Percentiles rank a stretch among this genome's conserved stretches.
Conservation (phyloP, 2,113 vertebrate genomes). For the Corvus hawaiiensis region DNA sequence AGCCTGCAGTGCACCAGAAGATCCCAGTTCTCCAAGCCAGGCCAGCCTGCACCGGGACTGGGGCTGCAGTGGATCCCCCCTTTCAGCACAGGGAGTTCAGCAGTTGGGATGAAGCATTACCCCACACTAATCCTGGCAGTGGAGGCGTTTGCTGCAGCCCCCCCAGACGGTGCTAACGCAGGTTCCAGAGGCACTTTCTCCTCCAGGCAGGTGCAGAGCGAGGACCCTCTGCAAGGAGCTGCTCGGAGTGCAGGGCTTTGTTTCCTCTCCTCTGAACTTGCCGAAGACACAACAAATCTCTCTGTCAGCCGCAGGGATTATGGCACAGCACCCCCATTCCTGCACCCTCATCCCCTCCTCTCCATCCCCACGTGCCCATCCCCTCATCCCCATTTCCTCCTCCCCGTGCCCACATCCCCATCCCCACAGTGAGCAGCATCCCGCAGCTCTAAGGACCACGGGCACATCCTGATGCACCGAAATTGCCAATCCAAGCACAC, state of each 20-base stretch:
- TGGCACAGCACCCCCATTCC: background rate
- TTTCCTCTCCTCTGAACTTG: background rate
- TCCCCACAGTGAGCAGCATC: accelerated
- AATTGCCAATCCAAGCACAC: background rate
- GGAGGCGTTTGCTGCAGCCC: background rate
- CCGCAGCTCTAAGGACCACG: accelerated
- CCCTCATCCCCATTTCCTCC: background rate
- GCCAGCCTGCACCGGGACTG: background rate
- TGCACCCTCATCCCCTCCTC: too few species aligned
- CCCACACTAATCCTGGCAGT: background rate
- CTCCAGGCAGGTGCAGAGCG: background rate
- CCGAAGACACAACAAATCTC: background rate
- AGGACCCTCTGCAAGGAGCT: background rate
- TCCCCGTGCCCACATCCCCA: background rate
- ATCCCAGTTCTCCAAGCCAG: background rate
- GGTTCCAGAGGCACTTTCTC: background rate
- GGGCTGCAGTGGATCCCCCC: background rate
- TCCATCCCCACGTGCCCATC: too few species aligned
- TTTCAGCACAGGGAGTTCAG: background rate
- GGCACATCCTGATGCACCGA: accelerated
- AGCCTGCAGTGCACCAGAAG: background rate
- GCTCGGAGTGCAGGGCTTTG: background rate
- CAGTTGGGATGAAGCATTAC: background rate
- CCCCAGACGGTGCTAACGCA: background rate
- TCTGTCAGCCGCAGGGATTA: background rate